Evolutionary conservation across 2,888 invertebrate genomes (phyloP), one percentile per base, ranked within the genome.

Genomic region (Lasioglossum malachurum): DNA sequence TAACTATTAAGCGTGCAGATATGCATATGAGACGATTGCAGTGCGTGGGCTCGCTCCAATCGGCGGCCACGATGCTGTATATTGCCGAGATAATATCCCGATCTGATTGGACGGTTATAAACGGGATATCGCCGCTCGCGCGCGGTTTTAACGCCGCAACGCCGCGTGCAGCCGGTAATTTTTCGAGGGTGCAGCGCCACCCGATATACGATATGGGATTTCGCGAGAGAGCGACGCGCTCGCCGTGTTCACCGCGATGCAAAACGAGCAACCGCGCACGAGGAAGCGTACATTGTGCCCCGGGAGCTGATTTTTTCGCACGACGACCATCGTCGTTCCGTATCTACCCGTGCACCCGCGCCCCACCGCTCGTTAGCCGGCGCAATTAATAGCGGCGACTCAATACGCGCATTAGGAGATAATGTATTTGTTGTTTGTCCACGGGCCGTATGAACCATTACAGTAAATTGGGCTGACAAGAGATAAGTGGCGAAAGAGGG

Each of bases 1-100:
- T 94, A 94, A 92, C 93, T 93, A 93, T 93, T 93, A 93, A 93
- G 91, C 92, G 91, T 86, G 90, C 91, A 92, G 93, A 94, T 94
- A 94, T 94, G 93, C 92, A 94, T 94, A 94, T 92, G 92, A 93
- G 92, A 89, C 88, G 92, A 84, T 76, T 82, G 87, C 87, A 64
- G 80, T 92, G 93, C 93, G 93, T 93, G 92, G 92, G 93, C 92
- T 90, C 89, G 88, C 81, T 92, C 91, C 91, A 91, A 91, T 91
- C 91, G 89, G 84, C 86, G 88, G 82, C 81, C 88, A 83, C 88
- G 90, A 85, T 80, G 90, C 91, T 90, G 87, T 90, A 88, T 92
- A 87, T 91, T 90, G 89, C 88, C 88, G 85, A 92, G 93, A 94
- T 93, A 94, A 93, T 94, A 93, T 93, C 91, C 93, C 91, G 92